Evolutionary conservation across 2,888 invertebrate genomes (phyloP), one percentile per base, ranked within the genome.

Genomic region (Hemithea aestivaria): DNA sequence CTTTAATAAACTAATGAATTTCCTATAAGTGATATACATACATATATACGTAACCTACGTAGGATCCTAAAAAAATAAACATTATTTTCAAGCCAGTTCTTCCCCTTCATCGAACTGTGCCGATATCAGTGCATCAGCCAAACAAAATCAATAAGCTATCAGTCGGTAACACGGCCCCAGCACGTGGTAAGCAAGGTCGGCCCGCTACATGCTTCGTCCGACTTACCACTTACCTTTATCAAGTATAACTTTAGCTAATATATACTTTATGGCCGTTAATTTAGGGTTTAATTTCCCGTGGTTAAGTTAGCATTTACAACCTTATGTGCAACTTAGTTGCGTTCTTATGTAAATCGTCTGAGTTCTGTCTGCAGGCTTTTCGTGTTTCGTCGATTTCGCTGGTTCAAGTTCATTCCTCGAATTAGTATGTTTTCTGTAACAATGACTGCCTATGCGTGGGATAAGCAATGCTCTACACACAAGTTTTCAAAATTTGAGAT

Each of bases 181-280:
- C 76, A 77, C 77, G 75, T 76, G 77, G 68, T 49, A 8, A 34
- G 60, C 78, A 78, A 78, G 78, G 78, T 69, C 77, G 70, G 40
- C 42, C 45, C 42, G 40, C 16, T 29, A 43, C 51, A 49, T 35
- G 28, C 50, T 48, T 48, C 55, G 58, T 46, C 58, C 58, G 58
- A 60, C 49, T 53, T 52, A 37, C 11, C 38, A 25, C 21, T 24
- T 30, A 38, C 36, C 29, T 35, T 31, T 27, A 27, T 4, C 20
- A 12, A 28, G 2, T 10, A 10, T 16, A 27, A 10, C 9, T 12
- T 35, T 25, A 20, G 10, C 21, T 7, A 44, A 33, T 40, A 7
- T 10, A 10, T 24, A 31, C 44, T 23, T 21, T 41, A 39, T 9
- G 0, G 6, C 5, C 1, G 9, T 7, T 8, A 1, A 0, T 9